phyloP scores from a whole-genome alignment of 2,113 vertebrate genomes.

The Apaloderma vittatum region DNA sequence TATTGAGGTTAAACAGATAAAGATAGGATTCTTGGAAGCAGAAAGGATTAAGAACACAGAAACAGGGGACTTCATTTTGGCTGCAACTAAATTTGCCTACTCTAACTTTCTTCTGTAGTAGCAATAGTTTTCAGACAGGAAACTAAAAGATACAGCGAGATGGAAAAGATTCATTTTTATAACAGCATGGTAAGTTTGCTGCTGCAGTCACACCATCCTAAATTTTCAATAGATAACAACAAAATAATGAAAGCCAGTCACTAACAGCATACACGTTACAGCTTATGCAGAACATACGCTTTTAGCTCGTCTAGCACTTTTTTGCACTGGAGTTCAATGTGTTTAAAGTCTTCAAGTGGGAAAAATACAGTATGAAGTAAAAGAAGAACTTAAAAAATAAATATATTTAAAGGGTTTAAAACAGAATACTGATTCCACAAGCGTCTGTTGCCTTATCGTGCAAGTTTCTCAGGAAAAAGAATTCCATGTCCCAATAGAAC shows the following conservation, averaged over 20 bases:
- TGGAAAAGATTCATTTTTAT: not conserved
- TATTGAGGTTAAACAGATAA: constrained; percentile 13
- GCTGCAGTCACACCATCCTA: not conserved
- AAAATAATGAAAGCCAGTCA: not conserved
- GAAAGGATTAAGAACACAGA: constrained; percentile 20
- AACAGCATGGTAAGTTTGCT: not conserved
- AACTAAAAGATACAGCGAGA: constrained; percentile 1
- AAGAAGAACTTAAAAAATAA: not conserved
- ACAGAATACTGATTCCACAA: not conserved
- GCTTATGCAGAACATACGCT: not conserved
- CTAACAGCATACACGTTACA: not conserved
- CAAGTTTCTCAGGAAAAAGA: not conserved
- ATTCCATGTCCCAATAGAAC: not conserved
- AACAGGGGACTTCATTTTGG: not conserved
- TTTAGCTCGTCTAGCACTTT: not conserved
- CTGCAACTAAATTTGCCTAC: not conserved
- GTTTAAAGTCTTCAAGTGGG: not conserved
- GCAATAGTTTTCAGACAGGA: constrained; percentile 1
- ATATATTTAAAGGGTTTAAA: not conserved
- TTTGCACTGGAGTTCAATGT: not conserved
- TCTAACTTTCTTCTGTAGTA: not conserved
- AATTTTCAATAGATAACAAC: not conserved
- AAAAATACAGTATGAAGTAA: not conserved
- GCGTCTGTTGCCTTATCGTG: not conserved
- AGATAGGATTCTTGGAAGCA: not conserved